Conservation (phyloP, 2,797 vertebrate genomes). For the Acanthornis magna region DNA sequence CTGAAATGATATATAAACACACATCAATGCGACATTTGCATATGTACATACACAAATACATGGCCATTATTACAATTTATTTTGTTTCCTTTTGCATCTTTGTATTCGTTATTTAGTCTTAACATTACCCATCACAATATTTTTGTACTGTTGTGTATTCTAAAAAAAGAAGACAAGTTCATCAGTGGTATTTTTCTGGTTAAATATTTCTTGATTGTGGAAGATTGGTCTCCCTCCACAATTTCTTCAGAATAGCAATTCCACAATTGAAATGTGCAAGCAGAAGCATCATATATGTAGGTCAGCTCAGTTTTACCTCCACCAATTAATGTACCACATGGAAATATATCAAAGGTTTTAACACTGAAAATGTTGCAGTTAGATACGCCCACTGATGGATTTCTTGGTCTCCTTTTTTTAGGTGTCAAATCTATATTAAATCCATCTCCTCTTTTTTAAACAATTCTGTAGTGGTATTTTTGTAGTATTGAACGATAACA, state of each 20-base stretch:
- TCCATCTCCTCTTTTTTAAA: conserved; percentile 64
- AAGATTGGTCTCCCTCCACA: background rate
- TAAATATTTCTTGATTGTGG: background rate
- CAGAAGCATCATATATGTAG: background rate
- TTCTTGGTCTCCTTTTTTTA: conserved; percentile 75
- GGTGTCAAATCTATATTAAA: conserved; percentile 49
- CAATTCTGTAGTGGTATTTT: conserved; percentile 66
- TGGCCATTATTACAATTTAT: background rate
- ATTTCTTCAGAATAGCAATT: background rate
- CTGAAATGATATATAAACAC: conserved; percentile 18
- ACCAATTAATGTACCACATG: background rate
- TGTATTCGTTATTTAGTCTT: conserved; percentile 55
- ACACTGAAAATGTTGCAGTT: background rate
- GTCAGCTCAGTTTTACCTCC: background rate
- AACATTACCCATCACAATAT: conserved; percentile 60
- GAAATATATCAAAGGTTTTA: background rate
- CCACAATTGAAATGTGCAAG: background rate
- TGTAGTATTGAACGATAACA: conserved; percentile 79
- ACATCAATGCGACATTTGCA: background rate
- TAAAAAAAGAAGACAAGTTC: conserved; percentile 72
- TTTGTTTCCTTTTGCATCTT: conserved; percentile 41
- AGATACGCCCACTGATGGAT: conserved; percentile 7
- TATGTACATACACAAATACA: conserved; percentile 4
- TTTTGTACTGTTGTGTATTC: conserved; percentile 61
- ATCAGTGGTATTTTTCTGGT: conserved; percentile 15